phyloP scores from a whole-genome alignment of 2,888 invertebrate genomes.

The Cactoblastis cactorum region DNA sequence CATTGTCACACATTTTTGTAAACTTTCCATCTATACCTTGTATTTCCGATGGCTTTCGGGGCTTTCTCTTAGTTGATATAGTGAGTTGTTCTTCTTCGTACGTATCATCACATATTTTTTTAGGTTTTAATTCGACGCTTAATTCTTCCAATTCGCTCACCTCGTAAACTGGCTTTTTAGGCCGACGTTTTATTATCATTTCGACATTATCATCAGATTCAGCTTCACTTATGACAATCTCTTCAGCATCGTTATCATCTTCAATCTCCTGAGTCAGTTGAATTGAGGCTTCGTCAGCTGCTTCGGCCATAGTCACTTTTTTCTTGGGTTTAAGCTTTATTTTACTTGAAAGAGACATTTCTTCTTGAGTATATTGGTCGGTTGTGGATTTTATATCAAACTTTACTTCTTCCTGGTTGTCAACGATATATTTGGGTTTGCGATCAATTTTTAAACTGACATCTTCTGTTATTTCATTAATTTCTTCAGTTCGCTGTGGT shows the following conservation, averaged over 20 bases:
- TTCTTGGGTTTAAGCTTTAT: slow-evolving; percentile 83
- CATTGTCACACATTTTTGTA: neutral
- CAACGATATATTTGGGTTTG: slow-evolving; percentile 82
- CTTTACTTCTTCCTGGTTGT: slow-evolving; percentile 82
- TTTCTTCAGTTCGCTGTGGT: slow-evolving; percentile 52
- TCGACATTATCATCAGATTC: slow-evolving; percentile 80
- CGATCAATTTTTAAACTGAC: slow-evolving; percentile 85
- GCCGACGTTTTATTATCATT: slow-evolving; percentile 70
- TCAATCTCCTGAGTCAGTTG: slow-evolving; percentile 82
- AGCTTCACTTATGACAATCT: slow-evolving; percentile 82
- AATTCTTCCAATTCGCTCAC: slow-evolving; percentile 82
- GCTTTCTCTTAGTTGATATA: slow-evolving; percentile 83
- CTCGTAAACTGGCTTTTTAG: slow-evolving; percentile 78
- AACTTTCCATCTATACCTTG: slow-evolving; percentile 75
- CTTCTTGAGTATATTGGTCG: slow-evolving; percentile 82
- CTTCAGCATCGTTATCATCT: slow-evolving; percentile 81
- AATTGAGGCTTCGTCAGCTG: slow-evolving; percentile 84
- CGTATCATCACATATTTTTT: slow-evolving; percentile 53
- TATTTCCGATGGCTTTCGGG: slow-evolving; percentile 80
- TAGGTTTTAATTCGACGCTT: slow-evolving; percentile 77
- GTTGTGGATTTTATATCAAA: slow-evolving; percentile 62
- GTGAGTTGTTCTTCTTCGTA: slow-evolving; percentile 84
- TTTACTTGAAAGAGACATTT: slow-evolving; percentile 85
- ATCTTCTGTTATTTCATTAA: slow-evolving; percentile 74
- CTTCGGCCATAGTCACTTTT: slow-evolving; percentile 81